Evolutionary conservation across 2,113 vertebrate genomes (phyloP).

Genomic region (Reinhardtius hippoglossoides): DNA sequence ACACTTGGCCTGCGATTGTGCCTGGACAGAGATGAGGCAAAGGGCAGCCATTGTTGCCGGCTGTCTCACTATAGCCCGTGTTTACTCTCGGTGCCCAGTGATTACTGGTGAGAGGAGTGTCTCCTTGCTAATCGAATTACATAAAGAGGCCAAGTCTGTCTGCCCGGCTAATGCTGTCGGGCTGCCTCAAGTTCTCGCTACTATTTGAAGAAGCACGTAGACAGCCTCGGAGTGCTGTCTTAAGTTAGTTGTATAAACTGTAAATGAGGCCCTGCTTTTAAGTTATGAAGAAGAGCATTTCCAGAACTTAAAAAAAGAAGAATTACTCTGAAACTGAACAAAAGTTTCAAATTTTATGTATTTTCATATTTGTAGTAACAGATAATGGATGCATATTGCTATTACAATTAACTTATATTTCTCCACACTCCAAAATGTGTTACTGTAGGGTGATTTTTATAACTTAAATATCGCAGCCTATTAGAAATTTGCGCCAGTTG

Average conservation of each 20-base stretch:
- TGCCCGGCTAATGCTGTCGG: conserved; percentile 26
- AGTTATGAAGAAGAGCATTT: background rate
- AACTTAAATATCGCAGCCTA: no score
- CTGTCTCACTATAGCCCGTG: background rate
- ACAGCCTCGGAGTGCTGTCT: background rate
- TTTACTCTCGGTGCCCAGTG: conserved; percentile 37
- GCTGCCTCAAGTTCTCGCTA: conserved; percentile 7
- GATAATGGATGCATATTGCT: background rate
- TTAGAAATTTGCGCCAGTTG: no score
- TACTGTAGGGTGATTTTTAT: no score
- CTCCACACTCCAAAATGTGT: no score
- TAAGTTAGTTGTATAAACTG: background rate
- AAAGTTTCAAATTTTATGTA: background rate
- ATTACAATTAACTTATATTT: no score
- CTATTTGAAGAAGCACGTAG: conserved; percentile 2
- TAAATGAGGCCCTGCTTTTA: no score
- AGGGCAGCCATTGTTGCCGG: conserved; percentile 23
- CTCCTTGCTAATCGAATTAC: conserved; percentile 68
- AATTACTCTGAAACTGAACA: no score
- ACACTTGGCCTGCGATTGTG: conserved; percentile 19
- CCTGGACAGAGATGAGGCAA: conserved; percentile 22
- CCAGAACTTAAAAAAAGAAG: background rate
- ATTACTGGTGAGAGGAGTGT: conserved; percentile 52
- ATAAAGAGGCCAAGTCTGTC: conserved; percentile 58
- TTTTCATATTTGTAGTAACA: background rate